Evolutionary conservation across 2,113 vertebrate species (phyloP), one percentile per base, ranked within the genome.

Genomic region (Melanerpes aurifrons): DNA sequence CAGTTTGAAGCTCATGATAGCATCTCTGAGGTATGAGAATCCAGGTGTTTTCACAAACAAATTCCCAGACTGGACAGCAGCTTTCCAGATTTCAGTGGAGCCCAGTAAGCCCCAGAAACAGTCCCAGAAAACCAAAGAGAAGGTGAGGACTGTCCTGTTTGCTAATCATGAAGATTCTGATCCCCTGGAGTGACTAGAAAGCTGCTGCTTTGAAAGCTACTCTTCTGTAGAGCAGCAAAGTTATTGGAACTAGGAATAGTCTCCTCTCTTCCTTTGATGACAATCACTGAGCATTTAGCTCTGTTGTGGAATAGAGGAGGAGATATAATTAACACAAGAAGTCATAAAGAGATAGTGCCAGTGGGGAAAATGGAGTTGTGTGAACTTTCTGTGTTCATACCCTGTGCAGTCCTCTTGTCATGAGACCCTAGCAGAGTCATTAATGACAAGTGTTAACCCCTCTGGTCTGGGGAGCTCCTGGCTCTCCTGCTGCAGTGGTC

Each of bases 401-500:
- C 48, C 69, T 24, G 53, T 6, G 3, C 28, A n/a, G 61, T 28
- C 20, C 14, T 74, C 20, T 25, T 83, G 87, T 40, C 76, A 75
- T 2, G 3, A 76, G 64, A 56, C 35, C 48, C 12, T 35, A n/a
- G 57, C 21, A 40, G 21, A 40, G 12, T 72, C 91, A 95, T 94
- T 92, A 91, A 80, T 62, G 91, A 88, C 85, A 91, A 75, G n/a
- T 19, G 72, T 62, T 91, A 94, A 90, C 85, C 66, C 58, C 76
- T 91, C 79, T 0, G 0, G 14, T 93, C 66, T 4, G 3, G 26
- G 21, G 25, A 20, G 71, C 82, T 94, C 86, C 31, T 5, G 4
- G 57, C 43, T 93, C 57, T 57, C 66, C 59, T 71, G 26, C 32
- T 91, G 53, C 48, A 58, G 12, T 71, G 48, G 31, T 91, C 20